phyloP scores from a whole-genome alignment of 2,888 invertebrate genomes.

The Hirtodrosophila cameraria region DNA sequence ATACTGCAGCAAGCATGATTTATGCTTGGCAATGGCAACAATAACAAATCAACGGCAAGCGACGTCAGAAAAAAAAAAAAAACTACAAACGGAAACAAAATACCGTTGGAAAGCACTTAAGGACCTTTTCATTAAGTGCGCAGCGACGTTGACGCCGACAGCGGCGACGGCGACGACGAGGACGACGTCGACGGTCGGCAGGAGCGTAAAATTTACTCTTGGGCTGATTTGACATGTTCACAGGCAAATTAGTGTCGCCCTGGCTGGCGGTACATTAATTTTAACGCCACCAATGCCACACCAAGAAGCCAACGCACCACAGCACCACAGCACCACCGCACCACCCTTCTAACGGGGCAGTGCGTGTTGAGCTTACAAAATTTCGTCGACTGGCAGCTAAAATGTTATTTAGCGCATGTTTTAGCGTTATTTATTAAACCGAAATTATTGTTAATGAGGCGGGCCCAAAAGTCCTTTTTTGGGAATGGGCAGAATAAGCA shows the following conservation, averaged over 20 bases:
- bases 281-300: constrained; percentile 49
- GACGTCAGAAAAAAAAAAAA: constrained; percentile 47
- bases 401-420: constrained; percentile 80
- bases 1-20: constrained; percentile 69
- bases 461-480: constrained; percentile 9
- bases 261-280: constrained; percentile 73
- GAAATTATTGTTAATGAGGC: constrained; percentile 80
- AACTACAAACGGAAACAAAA: constrained; percentile 82
- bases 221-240: constrained; percentile 80
- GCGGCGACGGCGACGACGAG: constrained; percentile 5
- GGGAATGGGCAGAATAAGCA: not conserved
- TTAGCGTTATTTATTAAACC: constrained; percentile 78
- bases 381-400: constrained; percentile 59
- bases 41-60: constrained; percentile 73
- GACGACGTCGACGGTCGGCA: constrained; percentile 5
- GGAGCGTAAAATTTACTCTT: constrained; percentile 74
- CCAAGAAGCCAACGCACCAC: constrained; percentile 4
- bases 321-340: not conserved
- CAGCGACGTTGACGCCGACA: constrained; percentile 29
- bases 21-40: constrained; percentile 75
- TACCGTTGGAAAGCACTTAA: constrained; percentile 82
- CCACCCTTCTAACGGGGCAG: not conserved
- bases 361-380: constrained; percentile 67
- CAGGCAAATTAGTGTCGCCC: constrained; percentile 79
- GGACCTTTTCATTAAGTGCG: constrained; percentile 81